Evolutionary conservation across 1,140 invertebrate species (phyloP), one percentile per base, ranked within the genome.

Genomic region (Fopius arisanus): DNA sequence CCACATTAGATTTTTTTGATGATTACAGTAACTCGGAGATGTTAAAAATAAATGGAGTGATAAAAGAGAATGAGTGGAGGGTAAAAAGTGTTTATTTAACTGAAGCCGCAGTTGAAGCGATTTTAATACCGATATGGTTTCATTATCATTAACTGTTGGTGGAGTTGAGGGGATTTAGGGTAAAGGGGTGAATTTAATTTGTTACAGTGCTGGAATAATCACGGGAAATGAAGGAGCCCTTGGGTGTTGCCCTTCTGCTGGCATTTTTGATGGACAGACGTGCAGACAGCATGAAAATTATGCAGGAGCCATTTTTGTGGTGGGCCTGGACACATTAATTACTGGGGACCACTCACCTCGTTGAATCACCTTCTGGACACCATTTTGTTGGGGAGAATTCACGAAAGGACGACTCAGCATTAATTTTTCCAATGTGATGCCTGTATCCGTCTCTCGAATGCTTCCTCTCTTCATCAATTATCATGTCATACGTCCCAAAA

Each of bases 281-380:
- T 78, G 76, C 67, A 75, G 84, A 83, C 85, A 85, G 77, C 74
- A 78, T 85, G 43, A 16, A 48, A 74, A 78, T 82, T 84, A 84
- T 85, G 83, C 80, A 72, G 76, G 75, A 74, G 74, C 75, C 74
- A 62, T 26, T 67, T 54, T 43, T 26, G 19, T 73, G 65, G 54
- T 67, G 37, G 63, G 41, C 33, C 14, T 70, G 31, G 19, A 71
- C 16, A 40, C 69, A 66, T 79, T 75, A 74, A 78, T 74, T 43
- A 28, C 37, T 29, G 4, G 37, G 73, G 65, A 78, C 41, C 54
- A 65, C 43, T 48, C 43, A 19, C n/a, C 14, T 19, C 43, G 14
- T 48, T 48, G 43, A 48, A 19, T 19, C 43, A 48, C 43, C 43
- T 48, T 14, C 16, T 14, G n/a, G 75, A 76, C 75, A 75, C 76